These are phyloP conservation scores for Streptopelia turtur DNA, from an alignment of 2,797 vertebrate genomes.

Conservation along the genomic window DNA sequence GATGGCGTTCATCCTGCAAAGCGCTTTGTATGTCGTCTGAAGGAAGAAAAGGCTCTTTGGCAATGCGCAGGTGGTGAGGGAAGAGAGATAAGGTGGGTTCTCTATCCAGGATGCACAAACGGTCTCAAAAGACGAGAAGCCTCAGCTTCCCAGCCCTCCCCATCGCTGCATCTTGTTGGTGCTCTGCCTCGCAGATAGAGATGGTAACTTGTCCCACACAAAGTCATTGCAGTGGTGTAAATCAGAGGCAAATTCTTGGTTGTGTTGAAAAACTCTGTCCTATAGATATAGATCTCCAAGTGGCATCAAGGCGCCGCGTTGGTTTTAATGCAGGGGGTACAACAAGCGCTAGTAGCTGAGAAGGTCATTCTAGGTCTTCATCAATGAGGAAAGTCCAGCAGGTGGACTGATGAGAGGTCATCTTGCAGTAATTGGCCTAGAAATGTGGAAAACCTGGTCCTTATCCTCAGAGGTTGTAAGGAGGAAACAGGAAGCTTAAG, in stretches of 20 bases:
- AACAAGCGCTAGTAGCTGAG: not conserved
- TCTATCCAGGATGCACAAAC: rapidly evolving
- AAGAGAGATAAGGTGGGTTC: not conserved
- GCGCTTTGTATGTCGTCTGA: not conserved
- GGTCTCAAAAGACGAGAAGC: not conserved
- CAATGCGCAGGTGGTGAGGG: not conserved
- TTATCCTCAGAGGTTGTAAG: not conserved
- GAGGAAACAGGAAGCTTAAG: not conserved
- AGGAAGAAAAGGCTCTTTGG: not conserved
- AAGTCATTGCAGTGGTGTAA: not conserved
- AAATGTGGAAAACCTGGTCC: not conserved
- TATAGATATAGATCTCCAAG: not conserved
- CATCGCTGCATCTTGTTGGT: too few species aligned
- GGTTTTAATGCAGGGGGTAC: not conserved
- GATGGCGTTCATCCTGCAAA: not conserved
- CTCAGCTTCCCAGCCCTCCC: too few species aligned
- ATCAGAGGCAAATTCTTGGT: not conserved
- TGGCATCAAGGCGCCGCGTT: rapidly evolving
- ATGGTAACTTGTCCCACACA: not conserved
- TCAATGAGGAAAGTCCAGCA: not conserved
- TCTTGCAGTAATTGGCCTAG: not conserved
- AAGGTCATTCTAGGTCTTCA: not conserved
- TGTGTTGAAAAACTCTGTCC: not conserved
- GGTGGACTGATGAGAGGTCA: not conserved
- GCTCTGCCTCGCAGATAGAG: not conserved